Base-by-base conservation (phyloP, 2,888 invertebrate species). In the Lepidochitona cinerea region DNA sequence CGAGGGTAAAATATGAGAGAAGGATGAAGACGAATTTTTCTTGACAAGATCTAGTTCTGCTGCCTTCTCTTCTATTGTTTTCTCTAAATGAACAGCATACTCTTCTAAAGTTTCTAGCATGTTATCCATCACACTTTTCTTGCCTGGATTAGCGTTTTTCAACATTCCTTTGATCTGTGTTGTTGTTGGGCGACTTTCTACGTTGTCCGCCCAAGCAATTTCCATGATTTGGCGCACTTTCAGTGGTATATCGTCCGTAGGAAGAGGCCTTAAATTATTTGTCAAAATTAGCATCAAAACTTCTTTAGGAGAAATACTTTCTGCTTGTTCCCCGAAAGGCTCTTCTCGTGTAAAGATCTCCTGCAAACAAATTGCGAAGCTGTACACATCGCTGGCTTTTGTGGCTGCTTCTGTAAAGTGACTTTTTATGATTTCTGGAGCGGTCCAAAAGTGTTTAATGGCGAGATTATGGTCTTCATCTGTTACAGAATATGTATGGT, bases 51-150 rank as follows among this genome's bases (percentile, higher is more conserved):
- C 75, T 49, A 86, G 69, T 37, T 80, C 81, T 1, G 67, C 41
- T 9, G 80, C 80, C 41, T 80, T 49, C 35, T 77, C 83, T 9
- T 77, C 54, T 9, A 81, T 79, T 52, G 79, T 83, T 9, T 84
- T 84, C 73, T 85, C 85, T 68, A 85, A 74, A n/a, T 77, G 74
- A 0, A 52, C 54, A 29, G 82, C 81, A 69, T 86, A 86, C 53
- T 72, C 73, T 66, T 84, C 83, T 70, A 85, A 71, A 14, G 80
- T 72, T 12, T 81, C 79, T 81, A 85, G 79, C 84, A 87, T 83
- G 37, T 78, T 76, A 68, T 86, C 85, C 65, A 87, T 75, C 32
- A 87, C 79, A 29, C 80, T 76, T 68, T 81, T 80, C n/a, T 76
- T 72, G 33, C 72, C 67, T 0, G 75, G 75, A 68, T 64, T 68